A percentile compares a stretch with the other conserved stretches of the same genome.
phyloP scores from a whole-genome alignment of 2,797 vertebrate species.

The Mallotus villosus region DNA sequence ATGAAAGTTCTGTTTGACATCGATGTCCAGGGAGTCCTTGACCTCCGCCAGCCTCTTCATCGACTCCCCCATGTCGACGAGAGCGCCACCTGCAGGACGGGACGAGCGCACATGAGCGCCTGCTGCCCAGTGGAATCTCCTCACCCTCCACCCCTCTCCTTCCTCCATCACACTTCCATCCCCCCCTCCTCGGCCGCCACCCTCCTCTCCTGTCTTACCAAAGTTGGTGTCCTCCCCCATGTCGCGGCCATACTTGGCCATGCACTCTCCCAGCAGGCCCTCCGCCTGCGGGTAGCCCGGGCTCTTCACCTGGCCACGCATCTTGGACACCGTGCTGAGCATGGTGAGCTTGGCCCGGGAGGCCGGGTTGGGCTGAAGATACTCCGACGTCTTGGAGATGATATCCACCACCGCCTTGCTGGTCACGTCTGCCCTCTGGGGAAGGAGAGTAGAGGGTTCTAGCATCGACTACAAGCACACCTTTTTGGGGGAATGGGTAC shows the following conservation, averaged over 20 bases:
- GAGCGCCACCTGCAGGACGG: constrained; percentile 79
- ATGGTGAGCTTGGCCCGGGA: constrained; percentile 91
- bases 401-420: constrained; percentile 93
- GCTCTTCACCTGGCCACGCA: constrained; percentile 89
- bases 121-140: not conserved
- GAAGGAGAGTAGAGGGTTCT: constrained; percentile 21
- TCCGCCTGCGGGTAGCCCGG: constrained; percentile 93
- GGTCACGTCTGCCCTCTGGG: constrained; percentile 92
- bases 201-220: constrained; percentile 74
- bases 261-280: constrained; percentile 90
- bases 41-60: constrained; percentile 92
- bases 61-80: constrained; percentile 87
- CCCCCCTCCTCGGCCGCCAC: not conserved
- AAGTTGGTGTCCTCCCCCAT: constrained; percentile 91
- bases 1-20: constrained; percentile 98
- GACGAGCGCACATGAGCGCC: not conserved
- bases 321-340: constrained; percentile 94
- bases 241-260: constrained; percentile 92
- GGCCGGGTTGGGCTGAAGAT: constrained; percentile 83
- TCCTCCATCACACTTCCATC: not conserved
- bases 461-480: no score
- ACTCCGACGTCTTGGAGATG: constrained; percentile 88
- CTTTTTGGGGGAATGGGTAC: no score
- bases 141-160: not conserved
- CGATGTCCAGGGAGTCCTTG: constrained; percentile 95